phyloP scores from a whole-genome alignment of 2,797 vertebrate genomes.

The Typhlichthys eigenmanni region DNA sequence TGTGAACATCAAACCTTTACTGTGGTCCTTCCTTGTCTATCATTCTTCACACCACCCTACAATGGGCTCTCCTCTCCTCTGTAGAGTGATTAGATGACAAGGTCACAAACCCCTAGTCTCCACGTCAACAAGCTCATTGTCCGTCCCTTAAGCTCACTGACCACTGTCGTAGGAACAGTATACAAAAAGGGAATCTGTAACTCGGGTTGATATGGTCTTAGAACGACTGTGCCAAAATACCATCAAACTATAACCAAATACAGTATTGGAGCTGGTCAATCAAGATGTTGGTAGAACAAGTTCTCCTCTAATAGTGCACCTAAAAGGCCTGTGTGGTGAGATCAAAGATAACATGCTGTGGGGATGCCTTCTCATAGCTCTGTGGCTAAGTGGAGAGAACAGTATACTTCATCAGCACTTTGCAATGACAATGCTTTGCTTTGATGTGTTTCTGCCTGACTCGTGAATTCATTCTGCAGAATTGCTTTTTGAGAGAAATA shows the following conservation, averaged over 20 bases:
- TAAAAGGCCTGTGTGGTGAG: conserved; percentile 28
- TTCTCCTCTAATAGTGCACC: conserved; percentile 37
- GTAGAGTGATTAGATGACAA: conserved; percentile 69
- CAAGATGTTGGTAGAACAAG: conserved; percentile 33
- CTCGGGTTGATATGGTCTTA: too few species aligned
- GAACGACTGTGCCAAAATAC: too few species aligned
- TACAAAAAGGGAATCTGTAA: conserved; percentile 54
- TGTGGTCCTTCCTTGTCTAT: conserved; percentile 15
- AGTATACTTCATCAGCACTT: conserved; percentile 71
- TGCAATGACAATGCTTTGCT: conserved; percentile 69
- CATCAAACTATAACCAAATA: neutral
- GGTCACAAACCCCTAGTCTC: conserved; percentile 61
- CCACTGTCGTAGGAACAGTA: conserved; percentile 56
- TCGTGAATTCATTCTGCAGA: conserved; percentile 75
- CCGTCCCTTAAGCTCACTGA: conserved; percentile 63
- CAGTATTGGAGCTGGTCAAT: conserved; percentile 4
- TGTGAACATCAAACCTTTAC: conserved; percentile 49
- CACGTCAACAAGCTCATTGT: conserved; percentile 71
- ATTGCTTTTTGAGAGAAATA: conserved; percentile 74
- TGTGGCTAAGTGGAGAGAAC: conserved; percentile 49
- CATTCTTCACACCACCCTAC: neutral
- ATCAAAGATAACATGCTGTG: conserved; percentile 55
- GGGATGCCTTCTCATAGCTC: conserved; percentile 57
- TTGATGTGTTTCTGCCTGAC: conserved; percentile 72
- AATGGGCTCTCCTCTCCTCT: neutral